Evolutionary conservation across 1,140 invertebrate genomes (phyloP).

Genomic region (Tachypleus tridentatus): DNA sequence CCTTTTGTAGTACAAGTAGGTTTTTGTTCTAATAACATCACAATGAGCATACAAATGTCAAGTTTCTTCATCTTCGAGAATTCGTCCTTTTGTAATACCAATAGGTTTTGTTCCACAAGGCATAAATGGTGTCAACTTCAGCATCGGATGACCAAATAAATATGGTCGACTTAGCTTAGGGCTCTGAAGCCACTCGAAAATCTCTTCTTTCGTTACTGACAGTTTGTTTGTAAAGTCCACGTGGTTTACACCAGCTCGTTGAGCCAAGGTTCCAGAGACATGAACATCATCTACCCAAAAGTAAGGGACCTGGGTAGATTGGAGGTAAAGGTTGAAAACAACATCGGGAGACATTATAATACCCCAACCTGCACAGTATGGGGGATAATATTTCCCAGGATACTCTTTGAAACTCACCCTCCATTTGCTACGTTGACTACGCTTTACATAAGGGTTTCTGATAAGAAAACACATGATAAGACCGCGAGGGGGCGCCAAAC

Average conservation of each 20-base stretch:
- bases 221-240: constrained; percentile 38
- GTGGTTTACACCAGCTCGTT: constrained; percentile 44
- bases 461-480: constrained; percentile 25
- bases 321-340: constrained; percentile 27
- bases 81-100: constrained; percentile 19
- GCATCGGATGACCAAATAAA: constrained; percentile 25
- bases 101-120: constrained; percentile 26
- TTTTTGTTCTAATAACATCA: too few relatives aligned
- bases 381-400: constrained; percentile 31
- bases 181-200: constrained; percentile 19
- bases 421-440: constrained; percentile 35
- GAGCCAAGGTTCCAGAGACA: constrained; percentile 58
- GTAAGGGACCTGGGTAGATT: constrained; percentile 35
- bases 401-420: constrained; percentile 30
- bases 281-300: constrained; percentile 81
- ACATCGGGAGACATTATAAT: constrained; percentile 34
- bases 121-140: constrained; percentile 17
- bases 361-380: constrained; percentile 37
- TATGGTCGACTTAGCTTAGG: constrained; percentile 16
- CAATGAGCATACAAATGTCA: too few relatives aligned
- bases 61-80: too few relatives aligned
- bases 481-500: constrained; percentile 12
- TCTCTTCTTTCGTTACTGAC: constrained; percentile 12
- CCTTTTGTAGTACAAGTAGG: too few relatives aligned
- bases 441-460: constrained; percentile 18